Percentiles rank a stretch among this genome's conserved stretches.
Evolutionary conservation across 2,113 vertebrate genomes (phyloP).

Genomic region (Tragelaphus strepsiceros): DNA sequence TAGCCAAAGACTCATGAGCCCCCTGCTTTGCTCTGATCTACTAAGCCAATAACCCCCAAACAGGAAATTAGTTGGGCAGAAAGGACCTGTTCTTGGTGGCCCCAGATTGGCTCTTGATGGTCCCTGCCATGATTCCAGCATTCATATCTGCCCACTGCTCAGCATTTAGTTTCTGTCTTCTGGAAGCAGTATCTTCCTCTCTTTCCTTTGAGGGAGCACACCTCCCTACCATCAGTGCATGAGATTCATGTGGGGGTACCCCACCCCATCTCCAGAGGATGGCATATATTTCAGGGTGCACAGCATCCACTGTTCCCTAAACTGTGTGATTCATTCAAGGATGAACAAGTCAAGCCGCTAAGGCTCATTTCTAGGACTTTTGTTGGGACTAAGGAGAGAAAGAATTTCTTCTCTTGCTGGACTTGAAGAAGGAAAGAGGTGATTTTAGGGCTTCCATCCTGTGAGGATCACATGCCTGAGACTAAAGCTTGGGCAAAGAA

Average conservation of each 20-base stretch:
- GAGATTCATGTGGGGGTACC: not conserved
- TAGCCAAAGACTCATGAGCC: not conserved
- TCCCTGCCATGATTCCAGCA: not conserved
- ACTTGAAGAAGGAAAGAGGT: not conserved
- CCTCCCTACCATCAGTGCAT: not conserved
- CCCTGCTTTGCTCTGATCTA: not conserved
- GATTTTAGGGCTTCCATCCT: not conserved
- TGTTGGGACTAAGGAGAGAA: not conserved
- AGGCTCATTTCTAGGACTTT: constrained; percentile 3
- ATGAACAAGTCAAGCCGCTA: not conserved
- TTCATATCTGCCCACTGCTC: not conserved
- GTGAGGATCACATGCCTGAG: not conserved
- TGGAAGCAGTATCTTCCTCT: not conserved
- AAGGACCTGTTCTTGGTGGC: not conserved
- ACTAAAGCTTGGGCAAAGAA: not conserved
- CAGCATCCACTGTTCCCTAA: not conserved
- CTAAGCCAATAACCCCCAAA: not conserved
- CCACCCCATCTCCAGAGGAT: not conserved
- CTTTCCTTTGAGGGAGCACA: not conserved
- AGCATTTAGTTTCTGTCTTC: not conserved
- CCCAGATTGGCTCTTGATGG: not conserved
- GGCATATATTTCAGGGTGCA: not conserved
- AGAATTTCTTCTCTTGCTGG: not conserved
- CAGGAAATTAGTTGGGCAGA: not conserved
- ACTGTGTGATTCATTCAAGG: not conserved